Evolutionary conservation across 1,140 invertebrate genomes (phyloP).

Genomic region (Uloborus diversus): DNA sequence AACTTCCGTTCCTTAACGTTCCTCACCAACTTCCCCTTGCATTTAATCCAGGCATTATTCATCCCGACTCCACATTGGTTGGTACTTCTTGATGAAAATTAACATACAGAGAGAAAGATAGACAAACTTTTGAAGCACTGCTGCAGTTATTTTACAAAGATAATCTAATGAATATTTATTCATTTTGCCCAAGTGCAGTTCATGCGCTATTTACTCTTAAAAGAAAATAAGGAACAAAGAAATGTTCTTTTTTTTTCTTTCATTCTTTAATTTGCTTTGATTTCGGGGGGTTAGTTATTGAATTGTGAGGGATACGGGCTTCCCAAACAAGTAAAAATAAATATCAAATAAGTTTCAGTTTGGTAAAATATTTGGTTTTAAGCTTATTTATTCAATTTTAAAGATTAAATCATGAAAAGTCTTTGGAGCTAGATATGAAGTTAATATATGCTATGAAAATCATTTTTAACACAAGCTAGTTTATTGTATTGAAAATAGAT

Average conservation of each 20-base stretch:
- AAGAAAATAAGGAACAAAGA: slow-evolving; percentile 9
- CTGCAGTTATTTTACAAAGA: slow-evolving; percentile 27
- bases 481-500: too few relatives aligned
- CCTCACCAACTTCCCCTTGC: background rate
- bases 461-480: too few relatives aligned
- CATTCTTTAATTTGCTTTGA: too few relatives aligned
- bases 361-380: too few relatives aligned
- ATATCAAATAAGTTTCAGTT: too few relatives aligned
- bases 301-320: background rate
- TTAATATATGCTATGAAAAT: too few relatives aligned
- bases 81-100: slow-evolving; percentile 29
- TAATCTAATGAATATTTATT: slow-evolving; percentile 51
- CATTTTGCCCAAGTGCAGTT: slow-evolving; percentile 10
- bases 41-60: slow-evolving; percentile 25
- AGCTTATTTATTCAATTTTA: too few relatives aligned
- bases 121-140: slow-evolving; percentile 20
- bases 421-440: too few relatives aligned
- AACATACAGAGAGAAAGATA: slow-evolving; percentile 26
- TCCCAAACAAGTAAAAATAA: too few relatives aligned
- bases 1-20: background rate
- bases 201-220: background rate
- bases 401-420: too few relatives aligned
- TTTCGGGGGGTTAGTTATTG: too few relatives aligned
- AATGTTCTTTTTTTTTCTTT: background rate
- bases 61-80: background rate